Conservation (phyloP, 2,888 invertebrate species). For the Gortyna flavago region DNA sequence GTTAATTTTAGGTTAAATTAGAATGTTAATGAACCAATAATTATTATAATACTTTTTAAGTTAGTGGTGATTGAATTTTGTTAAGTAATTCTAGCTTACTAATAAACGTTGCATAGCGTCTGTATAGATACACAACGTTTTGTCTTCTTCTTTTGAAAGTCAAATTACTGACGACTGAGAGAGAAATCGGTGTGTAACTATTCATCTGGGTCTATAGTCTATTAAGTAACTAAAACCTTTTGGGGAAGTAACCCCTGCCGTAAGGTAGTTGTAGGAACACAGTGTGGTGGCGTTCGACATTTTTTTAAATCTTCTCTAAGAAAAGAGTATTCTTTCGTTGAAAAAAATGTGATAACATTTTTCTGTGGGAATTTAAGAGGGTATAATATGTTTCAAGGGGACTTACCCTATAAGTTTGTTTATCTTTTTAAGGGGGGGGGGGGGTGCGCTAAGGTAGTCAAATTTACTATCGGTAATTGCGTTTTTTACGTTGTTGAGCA, state of each 20-base stretch:
- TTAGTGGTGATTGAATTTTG: conserved; percentile 41
- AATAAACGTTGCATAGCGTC: too few relatives aligned
- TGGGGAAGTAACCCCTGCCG: background rate
- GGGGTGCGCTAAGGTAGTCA: too few relatives aligned
- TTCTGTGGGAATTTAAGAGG: background rate
- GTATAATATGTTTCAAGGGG: too few relatives aligned
- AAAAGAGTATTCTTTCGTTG: background rate
- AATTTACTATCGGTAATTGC: too few relatives aligned
- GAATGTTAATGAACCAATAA: conserved; percentile 43
- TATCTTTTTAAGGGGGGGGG: too few relatives aligned
- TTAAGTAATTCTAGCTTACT: conserved; percentile 35
- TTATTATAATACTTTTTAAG: conserved; percentile 62
- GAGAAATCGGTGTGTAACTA: too few relatives aligned
- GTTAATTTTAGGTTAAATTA: conserved; percentile 36
- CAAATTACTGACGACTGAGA: too few relatives aligned
- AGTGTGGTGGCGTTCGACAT: too few relatives aligned
- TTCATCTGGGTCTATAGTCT: background rate
- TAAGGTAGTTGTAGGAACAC: background rate
- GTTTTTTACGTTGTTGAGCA: too few relatives aligned
- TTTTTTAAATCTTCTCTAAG: background rate
- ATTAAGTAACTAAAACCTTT: background rate
- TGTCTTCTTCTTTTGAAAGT: too few relatives aligned
- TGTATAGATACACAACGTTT: too few relatives aligned
- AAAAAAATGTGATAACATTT: background rate
- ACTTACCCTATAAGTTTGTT: too few relatives aligned